A percentile compares a stretch with the other conserved stretches of the same genome.
These are phyloP conservation scores for Sciaenops ocellatus DNA, from an alignment of 2,797 vertebrate species.

Conservation along the genomic window DNA sequence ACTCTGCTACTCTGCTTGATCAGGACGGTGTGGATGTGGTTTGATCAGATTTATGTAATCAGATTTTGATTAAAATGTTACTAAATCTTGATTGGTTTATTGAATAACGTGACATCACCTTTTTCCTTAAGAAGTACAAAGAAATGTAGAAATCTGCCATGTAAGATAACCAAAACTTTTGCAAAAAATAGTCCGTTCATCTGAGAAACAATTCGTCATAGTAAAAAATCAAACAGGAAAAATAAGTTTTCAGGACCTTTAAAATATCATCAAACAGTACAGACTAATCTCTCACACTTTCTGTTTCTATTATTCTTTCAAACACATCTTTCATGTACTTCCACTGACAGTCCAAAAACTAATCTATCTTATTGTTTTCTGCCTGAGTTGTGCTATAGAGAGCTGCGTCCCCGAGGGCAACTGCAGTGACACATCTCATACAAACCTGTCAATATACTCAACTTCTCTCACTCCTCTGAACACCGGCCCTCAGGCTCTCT, in stretches of 20 bases:
- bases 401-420: conserved; percentile 51
- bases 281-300: conserved; percentile 11
- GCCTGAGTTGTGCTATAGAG: conserved; percentile 46
- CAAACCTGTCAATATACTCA: conserved; percentile 71
- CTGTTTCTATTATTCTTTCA: conserved; percentile 6
- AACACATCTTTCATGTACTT: conserved; percentile 15
- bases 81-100: background rate
- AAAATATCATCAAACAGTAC: background rate
- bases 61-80: background rate
- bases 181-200: background rate
- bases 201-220: background rate
- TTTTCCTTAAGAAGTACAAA: background rate
- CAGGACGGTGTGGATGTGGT: too few species aligned
- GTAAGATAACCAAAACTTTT: background rate
- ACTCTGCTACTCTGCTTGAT: too few species aligned
- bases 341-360: conserved; percentile 36
- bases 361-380: conserved; percentile 48
- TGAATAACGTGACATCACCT: background rate
- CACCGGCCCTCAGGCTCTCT: conserved; percentile 62
- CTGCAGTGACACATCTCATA: conserved; percentile 64
- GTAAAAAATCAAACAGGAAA: background rate
- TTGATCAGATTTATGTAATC: background rate
- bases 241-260: background rate
- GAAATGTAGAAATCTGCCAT: background rate
- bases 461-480: conserved; percentile 52